Percentiles rank a stretch among this genome's conserved stretches.
Evolutionary conservation across 2,113 vertebrate species (phyloP).

Genomic region (Aspiorhynchus laticeps): DNA sequence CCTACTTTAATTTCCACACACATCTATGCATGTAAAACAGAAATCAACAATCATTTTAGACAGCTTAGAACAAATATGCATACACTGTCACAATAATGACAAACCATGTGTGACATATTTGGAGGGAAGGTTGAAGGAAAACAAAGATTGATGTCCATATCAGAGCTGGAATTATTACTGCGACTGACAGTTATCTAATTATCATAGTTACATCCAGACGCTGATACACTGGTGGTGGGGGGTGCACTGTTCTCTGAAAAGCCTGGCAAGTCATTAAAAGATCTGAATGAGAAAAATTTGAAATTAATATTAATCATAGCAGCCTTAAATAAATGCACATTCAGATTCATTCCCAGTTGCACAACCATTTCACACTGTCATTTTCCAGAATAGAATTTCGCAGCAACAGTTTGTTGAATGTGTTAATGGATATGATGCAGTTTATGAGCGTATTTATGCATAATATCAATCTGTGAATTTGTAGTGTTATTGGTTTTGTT

Average conservation of each 20-base stretch:
- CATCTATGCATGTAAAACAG: not conserved
- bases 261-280: slow-evolving; percentile 18
- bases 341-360: slow-evolving; percentile 9
- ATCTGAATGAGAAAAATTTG: not conserved
- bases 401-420: slow-evolving; percentile 4
- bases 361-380: not conserved
- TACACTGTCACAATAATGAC: slow-evolving; percentile 25
- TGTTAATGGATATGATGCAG: not conserved
- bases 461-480: not conserved
- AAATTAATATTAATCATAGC: slow-evolving; percentile 24
- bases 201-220: slow-evolving; percentile 5
- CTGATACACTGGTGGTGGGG: not conserved
- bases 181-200: slow-evolving; percentile 41
- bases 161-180: not conserved
- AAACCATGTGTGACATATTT: slow-evolving; percentile 37
- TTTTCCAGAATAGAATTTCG: not conserved
- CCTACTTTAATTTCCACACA: not conserved
- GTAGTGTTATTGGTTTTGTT: not conserved
- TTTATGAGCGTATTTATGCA: not conserved
- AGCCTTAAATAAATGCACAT: slow-evolving; percentile 15
- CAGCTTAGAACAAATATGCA: slow-evolving; percentile 33
- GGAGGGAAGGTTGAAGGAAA: slow-evolving; percentile 12
- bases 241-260: not conserved
- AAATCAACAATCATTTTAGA: slow-evolving; percentile 32
- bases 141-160: slow-evolving; percentile 38